Percentiles rank a stretch among this genome's conserved stretches.
phyloP scores from a whole-genome alignment of 2,888 invertebrate species.

The Limnephilus marmoratus region DNA sequence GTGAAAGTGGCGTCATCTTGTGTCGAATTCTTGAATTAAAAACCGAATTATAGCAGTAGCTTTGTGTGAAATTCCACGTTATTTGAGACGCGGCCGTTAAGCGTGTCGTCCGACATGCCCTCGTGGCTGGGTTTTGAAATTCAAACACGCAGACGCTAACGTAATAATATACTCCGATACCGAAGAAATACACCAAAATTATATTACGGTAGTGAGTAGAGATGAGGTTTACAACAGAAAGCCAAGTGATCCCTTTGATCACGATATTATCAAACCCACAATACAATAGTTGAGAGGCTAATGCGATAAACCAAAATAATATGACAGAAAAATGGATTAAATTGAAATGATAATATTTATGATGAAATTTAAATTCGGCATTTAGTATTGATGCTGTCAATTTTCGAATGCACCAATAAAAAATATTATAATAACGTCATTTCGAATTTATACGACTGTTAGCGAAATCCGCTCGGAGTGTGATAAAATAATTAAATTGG shows the following conservation, averaged over 20 bases:
- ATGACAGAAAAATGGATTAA: neutral
- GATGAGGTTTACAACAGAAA: neutral
- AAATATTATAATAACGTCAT: neutral
- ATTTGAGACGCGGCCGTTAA: too few species aligned
- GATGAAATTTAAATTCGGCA: neutral
- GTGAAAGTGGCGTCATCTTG: too few species aligned
- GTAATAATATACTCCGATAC: too few species aligned
- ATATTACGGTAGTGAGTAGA: neutral
- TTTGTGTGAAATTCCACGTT: too few species aligned
- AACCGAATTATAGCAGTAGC: too few species aligned
- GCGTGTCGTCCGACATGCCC: too few species aligned
- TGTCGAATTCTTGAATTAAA: too few species aligned
- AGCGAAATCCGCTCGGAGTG: neutral
- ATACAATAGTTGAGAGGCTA: neutral
- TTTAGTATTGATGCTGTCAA: neutral
- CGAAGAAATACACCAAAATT: neutral
- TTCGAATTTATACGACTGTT: neutral
- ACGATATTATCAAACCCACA: neutral
- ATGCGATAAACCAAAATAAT: too few species aligned
- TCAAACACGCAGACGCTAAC: too few species aligned
- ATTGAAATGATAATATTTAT: neutral
- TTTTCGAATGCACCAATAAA: neutral
- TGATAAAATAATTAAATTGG: neutral
- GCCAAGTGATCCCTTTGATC: neutral
- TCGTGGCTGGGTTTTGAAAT: too few species aligned